Evolutionary conservation across 2,113 vertebrate species (phyloP).

Genomic region (Pao palembangensis): DNA sequence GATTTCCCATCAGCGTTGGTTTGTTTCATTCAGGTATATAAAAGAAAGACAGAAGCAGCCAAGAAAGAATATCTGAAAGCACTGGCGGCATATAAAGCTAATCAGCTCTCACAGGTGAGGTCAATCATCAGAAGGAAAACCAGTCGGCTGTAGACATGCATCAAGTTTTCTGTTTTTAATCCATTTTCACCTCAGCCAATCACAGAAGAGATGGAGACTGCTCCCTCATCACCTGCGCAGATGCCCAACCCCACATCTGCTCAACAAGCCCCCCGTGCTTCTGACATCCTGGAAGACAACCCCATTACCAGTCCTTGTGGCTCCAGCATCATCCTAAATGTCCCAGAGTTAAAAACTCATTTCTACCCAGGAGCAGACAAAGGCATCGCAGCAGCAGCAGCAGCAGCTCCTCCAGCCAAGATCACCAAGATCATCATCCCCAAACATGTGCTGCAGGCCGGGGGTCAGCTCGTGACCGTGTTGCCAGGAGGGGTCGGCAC

Average conservation of each 20-base stretch:
- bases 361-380: constrained; percentile 69
- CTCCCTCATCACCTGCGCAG: constrained; percentile 64
- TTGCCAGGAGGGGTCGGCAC: constrained; percentile 71
- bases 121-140: neutral
- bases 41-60: constrained; percentile 85
- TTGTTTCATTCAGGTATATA: constrained; percentile 76
- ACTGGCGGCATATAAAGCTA: constrained; percentile 82
- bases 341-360: constrained; percentile 71
- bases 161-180: neutral
- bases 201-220: constrained; percentile 60
- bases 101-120: constrained; percentile 82
- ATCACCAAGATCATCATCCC: constrained; percentile 86
- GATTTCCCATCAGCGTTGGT: neutral
- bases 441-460: constrained; percentile 77
- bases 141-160: neutral
- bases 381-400: constrained; percentile 29
- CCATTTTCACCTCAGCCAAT: constrained; percentile 41
- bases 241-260: constrained; percentile 2
- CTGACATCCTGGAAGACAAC: constrained; percentile 62
- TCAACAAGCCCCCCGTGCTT: constrained; percentile 26
- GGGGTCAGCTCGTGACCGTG: constrained; percentile 79
- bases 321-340: constrained; percentile 77
- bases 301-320: constrained; percentile 77
- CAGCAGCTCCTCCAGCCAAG: constrained; percentile 47
- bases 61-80: constrained; percentile 89